Percentiles rank a stretch among this genome's conserved stretches.
Evolutionary conservation across 2,113 vertebrate genomes (phyloP).

Genomic region (Tachycineta bicolor): DNA sequence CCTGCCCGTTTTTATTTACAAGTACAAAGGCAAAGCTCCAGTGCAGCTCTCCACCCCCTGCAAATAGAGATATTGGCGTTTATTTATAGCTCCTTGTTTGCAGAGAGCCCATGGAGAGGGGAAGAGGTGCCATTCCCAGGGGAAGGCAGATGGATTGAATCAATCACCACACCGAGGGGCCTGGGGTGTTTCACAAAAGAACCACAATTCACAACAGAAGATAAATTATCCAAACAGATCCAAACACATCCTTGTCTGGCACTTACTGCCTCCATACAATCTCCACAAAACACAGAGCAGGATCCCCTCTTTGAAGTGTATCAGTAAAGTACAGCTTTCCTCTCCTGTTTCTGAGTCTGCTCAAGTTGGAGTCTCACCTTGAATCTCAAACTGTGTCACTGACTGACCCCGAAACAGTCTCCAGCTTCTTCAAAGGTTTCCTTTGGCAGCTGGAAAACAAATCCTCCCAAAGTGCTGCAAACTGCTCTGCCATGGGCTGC

Average conservation of each 20-base stretch:
- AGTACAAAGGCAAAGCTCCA: background rate
- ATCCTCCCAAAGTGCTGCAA: background rate
- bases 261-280: background rate
- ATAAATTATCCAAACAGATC: slow-evolving; percentile 3
- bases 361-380: background rate
- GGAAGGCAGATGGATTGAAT: background rate
- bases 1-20: background rate
- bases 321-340: background rate
- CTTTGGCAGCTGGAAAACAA: background rate
- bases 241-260: background rate
- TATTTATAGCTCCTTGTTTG: slow-evolving; percentile 9
- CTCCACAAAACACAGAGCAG: background rate
- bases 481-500: background rate
- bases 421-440: background rate
- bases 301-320: background rate
- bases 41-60: background rate
- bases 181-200: slow-evolving; percentile 3
- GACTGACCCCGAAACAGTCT: background rate
- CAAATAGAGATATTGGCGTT: background rate
- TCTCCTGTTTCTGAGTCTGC: background rate
- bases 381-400: background rate
- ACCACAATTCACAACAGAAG: background rate
- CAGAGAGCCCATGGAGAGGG: background rate
- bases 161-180: background rate
- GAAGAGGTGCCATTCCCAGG: background rate